Base-by-base conservation (phyloP, 1,140 invertebrate genomes). In the Thaumetopoea pityocampa region DNA sequence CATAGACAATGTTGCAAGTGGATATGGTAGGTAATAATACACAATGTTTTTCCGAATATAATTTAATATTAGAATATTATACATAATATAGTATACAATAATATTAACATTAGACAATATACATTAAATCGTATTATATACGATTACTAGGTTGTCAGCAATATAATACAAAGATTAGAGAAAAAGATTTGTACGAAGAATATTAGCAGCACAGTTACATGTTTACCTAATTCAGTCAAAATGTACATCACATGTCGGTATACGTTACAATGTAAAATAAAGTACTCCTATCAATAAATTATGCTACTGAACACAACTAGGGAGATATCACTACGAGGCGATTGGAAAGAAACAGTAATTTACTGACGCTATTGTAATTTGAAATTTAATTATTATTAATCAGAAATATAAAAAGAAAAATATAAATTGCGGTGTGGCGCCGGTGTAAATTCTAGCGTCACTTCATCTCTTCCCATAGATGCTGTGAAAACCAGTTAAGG, bases 181-280 rank as follows among this genome's bases (percentile, higher is more conserved):
- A 54, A 45, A 52, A 46, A 64, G 53, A 64, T 67, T 67, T 67
- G 61, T 67, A 67, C 61, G 65, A 67, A 64, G 54, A 59, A 67
- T 64, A 67, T 67, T 52, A 57, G 52, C 48, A 62, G 52, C 55
- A 43, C 45, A 48, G 45, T 58, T 34, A 35, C 40, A 38, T 38
- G 32, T 29, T 53, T 53, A 60, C 24, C 51, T 65, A 49, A 54
- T 51, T 65, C 57, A 65, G 61, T 64, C 60, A 27, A 48, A 40
- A 38, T 38, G 36, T 36, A 36, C 34, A 36, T 36, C 27, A 36
- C 34, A 26, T 26, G 34, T n/a, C n/a, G n/a, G n/a, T n/a, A n/a
- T 30, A 30, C 16, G 32, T 12, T 40, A 12, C 18, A 29, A 12
- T 23, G 19, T 34, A 43, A 19, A 22, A 33, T 17, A 22, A 43